Base-by-base conservation (phyloP, 2,113 vertebrate species). In the Columba janthina region DNA sequence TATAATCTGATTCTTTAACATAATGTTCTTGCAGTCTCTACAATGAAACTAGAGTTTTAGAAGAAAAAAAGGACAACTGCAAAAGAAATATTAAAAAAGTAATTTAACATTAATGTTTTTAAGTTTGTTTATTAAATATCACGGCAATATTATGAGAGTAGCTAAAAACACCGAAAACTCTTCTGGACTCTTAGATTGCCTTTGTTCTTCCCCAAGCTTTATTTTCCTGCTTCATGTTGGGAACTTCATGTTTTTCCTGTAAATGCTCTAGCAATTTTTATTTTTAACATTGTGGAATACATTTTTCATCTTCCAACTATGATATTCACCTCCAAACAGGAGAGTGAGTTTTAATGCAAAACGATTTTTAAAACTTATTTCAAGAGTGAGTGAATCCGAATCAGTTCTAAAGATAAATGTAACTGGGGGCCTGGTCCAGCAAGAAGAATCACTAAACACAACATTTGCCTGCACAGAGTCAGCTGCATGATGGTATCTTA, bases 1-100 rank as follows among this genome's bases (percentile, higher is more conserved):
- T 75, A 87, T 94, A 92, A 94, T 89, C 76, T 89, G 73, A 85
- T 90, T 96, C 62, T 90, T 96, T 80, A 71, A 81, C 67, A 71
- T 78, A 38, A 61, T 70, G 51, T 64, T 83, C 75, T 91, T 42
- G 12, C 58, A 90, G 56, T 34, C 72, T 74, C 46, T 66, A 77
- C 73, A 90, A 85, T n/a, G n/a, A 79, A 93, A 53, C 11, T 15
- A 48, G 19, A 84, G 22, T 77, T 93, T 85, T 82, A 79, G 28
- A 77, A 87, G 46, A 36, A 58, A 53, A 86, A 89, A 62, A 42
- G n/a, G 32, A 42, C 28, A 88, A 65, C 18, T 60, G 48, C 42
- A 78, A 62, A 86, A 81, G 24, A 69, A 32, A 11, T 34, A 28
- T 34, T 82, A 51, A 26, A 15, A 25, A 93, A 82, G 36, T 12